Evolutionary conservation across 2,113 vertebrate genomes (phyloP).

Genomic region (Corydoras sp.): DNA sequence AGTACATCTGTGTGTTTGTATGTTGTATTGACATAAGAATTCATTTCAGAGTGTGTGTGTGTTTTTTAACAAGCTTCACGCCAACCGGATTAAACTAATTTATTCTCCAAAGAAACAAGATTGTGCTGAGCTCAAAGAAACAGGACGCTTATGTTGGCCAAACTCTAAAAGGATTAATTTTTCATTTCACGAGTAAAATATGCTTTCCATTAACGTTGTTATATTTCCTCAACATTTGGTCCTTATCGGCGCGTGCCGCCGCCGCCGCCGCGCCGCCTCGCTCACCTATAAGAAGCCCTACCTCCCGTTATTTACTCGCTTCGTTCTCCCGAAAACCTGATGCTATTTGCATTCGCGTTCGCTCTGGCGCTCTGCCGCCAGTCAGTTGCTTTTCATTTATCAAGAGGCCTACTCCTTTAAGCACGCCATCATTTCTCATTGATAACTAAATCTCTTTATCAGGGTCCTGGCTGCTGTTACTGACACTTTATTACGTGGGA

Average conservation of each 20-base stretch:
- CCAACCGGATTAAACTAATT: too few relatives aligned
- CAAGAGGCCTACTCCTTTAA: constrained; percentile 56
- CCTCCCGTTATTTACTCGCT: constrained; percentile 53
- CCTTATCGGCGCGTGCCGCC: neutral
- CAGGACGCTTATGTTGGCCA: neutral
- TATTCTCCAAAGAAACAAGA: neutral
- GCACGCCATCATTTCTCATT: constrained; percentile 60
- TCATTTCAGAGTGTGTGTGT: neutral
- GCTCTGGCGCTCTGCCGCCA: constrained; percentile 64
- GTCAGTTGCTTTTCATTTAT: constrained; percentile 73
- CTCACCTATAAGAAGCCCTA: constrained; percentile 38
- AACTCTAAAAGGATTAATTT: constrained; percentile 14
- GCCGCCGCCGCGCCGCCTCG: constrained; percentile 33
- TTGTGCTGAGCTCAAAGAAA: constrained; percentile 7
- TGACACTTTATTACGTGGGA: constrained; percentile 40
- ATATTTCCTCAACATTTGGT: constrained; percentile 7
- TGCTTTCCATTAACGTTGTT: neutral
- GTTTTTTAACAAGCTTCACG: neutral
- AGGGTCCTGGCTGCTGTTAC: constrained; percentile 55
- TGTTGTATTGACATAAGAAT: neutral
- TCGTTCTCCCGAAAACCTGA: constrained; percentile 51
- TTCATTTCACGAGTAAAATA: constrained; percentile 14
- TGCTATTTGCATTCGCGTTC: constrained; percentile 55
- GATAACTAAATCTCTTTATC: constrained; percentile 67
- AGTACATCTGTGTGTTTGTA: neutral